A percentile compares a stretch with the other conserved stretches of the same genome.
Conservation (phyloP, 1,140 invertebrate species). For the Drosophila mojavensis region DNA sequence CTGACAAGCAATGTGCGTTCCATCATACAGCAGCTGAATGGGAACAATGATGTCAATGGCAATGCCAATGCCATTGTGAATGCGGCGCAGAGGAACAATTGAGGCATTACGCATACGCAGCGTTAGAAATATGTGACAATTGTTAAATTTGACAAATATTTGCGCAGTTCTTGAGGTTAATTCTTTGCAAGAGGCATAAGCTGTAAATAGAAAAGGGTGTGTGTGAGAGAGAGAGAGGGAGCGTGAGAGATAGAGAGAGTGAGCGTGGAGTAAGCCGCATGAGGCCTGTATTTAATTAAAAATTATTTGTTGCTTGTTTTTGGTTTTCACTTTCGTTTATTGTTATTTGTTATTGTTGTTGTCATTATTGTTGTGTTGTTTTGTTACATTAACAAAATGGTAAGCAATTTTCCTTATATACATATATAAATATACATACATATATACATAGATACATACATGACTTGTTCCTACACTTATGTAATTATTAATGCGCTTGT, state of each 20-base stretch:
- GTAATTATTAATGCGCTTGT: slow-evolving; percentile 76
- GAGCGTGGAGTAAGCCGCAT: background rate
- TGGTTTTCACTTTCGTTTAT: slow-evolving; percentile 20
- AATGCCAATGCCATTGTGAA: slow-evolving; percentile 40
- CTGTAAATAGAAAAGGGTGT: background rate
- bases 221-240: background rate
- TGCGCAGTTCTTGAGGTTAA: slow-evolving; percentile 36
- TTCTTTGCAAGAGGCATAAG: background rate
- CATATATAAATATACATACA: slow-evolving; percentile 35
- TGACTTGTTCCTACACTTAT: slow-evolving; percentile 44
- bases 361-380: slow-evolving; percentile 69
- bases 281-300: background rate
- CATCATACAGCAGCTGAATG: slow-evolving; percentile 77
- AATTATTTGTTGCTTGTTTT: slow-evolving; percentile 42
- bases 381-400: slow-evolving; percentile 78
- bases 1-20: slow-evolving; percentile 73
- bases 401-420: slow-evolving; percentile 76
- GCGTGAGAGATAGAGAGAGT: background rate
- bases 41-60: slow-evolving; percentile 42
- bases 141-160: slow-evolving; percentile 25
- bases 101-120: slow-evolving; percentile 2
- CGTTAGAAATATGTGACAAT: slow-evolving; percentile 10
- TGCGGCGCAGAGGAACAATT: slow-evolving; percentile 39
- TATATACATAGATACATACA: background rate
- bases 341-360: slow-evolving; percentile 70